These are phyloP conservation scores for Loris lydekkerianus DNA, from an alignment of 2,797 vertebrate genomes.

Conservation along the genomic window DNA sequence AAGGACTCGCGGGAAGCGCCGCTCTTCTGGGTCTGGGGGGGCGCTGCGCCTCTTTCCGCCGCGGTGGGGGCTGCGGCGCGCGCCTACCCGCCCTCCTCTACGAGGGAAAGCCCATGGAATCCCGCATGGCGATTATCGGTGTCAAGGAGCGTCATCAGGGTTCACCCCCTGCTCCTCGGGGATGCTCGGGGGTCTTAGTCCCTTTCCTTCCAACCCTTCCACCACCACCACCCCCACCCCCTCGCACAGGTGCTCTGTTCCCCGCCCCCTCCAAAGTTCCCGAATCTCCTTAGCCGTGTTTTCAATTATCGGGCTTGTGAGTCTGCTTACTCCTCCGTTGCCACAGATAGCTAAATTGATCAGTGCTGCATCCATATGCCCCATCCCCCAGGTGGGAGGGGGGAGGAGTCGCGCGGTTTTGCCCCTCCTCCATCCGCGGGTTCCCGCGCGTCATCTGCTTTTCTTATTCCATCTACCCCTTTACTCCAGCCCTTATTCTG, in stretches of 20 bases:
- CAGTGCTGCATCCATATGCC: neutral
- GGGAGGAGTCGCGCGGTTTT: neutral
- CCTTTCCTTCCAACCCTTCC: neutral
- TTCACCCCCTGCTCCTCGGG: neutral
- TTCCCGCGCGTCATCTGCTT: neutral
- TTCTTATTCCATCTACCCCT: neutral
- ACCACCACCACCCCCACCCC: no score
- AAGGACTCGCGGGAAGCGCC: neutral
- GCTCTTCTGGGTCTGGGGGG: neutral
- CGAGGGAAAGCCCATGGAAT: neutral
- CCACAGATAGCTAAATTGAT: neutral
- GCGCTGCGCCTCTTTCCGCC: neutral
- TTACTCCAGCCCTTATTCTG: neutral
- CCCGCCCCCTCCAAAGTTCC: neutral
- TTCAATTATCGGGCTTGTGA: neutral
- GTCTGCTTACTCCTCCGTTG: neutral
- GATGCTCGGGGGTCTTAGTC: neutral
- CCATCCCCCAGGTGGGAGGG: no score
- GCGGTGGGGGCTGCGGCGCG: neutral
- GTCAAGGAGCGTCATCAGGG: neutral
- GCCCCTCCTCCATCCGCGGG: conserved; percentile 7
- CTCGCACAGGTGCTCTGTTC: neutral
- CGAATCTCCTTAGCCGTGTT: neutral
- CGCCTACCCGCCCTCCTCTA: neutral
- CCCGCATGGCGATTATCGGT: neutral